Conservation (phyloP, 2,113 vertebrate species). For the Motacilla alba region DNA sequence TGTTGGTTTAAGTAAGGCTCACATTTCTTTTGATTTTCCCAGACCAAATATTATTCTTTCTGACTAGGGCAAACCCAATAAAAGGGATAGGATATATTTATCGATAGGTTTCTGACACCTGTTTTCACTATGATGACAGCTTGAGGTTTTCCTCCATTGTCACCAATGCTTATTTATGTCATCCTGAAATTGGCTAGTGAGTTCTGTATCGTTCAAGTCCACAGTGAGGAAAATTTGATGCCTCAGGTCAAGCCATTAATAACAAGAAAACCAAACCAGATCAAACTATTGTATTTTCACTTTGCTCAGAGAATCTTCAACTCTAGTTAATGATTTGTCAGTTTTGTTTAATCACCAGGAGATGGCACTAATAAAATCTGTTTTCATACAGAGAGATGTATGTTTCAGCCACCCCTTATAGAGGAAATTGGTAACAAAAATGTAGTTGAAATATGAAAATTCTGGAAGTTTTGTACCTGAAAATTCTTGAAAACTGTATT, state of each 20-base stretch:
- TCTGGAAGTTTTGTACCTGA: background rate
- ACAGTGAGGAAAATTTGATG: background rate
- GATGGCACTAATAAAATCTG: constrained; percentile 66
- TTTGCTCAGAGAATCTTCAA: background rate
- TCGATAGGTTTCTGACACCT: background rate
- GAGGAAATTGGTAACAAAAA: background rate
- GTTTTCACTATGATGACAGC: background rate
- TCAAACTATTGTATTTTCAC: background rate
- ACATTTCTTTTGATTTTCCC: background rate
- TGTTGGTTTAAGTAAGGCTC: background rate
- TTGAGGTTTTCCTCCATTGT: background rate
- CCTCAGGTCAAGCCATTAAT: background rate
- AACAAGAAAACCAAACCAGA: background rate
- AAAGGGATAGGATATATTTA: background rate
- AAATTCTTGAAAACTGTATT: constrained; percentile 24
- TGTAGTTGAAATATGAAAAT: background rate
- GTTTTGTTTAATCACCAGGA: constrained; percentile 67
- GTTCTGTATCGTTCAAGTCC: background rate
- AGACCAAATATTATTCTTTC: background rate
- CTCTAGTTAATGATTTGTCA: background rate
- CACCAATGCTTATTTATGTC: background rate
- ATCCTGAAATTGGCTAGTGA: background rate
- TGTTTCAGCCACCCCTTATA: background rate
- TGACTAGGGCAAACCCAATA: background rate
- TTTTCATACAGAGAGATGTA: background rate